A percentile compares a stretch with the other conserved stretches of the same genome.
Conservation (phyloP, 2,797 vertebrate genomes). For the Sebastes glaucus region DNA sequence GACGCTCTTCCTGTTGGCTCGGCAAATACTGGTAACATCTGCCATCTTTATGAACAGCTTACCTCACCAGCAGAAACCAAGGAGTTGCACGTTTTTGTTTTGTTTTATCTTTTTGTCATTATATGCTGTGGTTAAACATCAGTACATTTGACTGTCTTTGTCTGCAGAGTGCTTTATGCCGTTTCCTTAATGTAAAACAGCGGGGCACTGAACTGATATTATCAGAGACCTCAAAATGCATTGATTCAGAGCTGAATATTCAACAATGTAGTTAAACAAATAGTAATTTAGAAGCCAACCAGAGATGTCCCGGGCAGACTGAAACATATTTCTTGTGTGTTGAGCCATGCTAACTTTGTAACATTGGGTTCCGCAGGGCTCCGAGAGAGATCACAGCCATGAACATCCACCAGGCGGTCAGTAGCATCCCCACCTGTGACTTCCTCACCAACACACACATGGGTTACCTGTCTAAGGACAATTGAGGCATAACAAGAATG, state of each 20-base stretch:
- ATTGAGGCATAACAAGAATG: conserved; percentile 39
- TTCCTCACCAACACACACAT: conserved; percentile 97
- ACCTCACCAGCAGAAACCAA: background rate
- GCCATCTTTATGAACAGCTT: background rate
- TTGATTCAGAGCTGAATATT: background rate
- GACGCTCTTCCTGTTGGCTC: too few species aligned
- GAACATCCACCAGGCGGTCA: conserved; percentile 95
- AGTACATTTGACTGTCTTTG: background rate
- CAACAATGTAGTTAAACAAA: background rate
- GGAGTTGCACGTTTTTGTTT: background rate
- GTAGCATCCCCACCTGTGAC: conserved; percentile 93
- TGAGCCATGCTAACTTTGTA: background rate
- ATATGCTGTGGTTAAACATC: background rate
- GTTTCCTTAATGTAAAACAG: background rate
- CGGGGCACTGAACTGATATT: too few species aligned
- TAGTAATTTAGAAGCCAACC: background rate
- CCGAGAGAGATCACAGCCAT: conserved; percentile 93
- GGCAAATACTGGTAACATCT: background rate
- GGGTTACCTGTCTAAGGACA: conserved; percentile 89
- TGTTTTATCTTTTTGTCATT: background rate
- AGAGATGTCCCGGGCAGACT: background rate
- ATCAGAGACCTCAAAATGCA: background rate
- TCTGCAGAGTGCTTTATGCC: background rate
- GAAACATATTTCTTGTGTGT: background rate
- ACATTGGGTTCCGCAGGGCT: conserved; percentile 75